Conservation (phyloP, 1,140 invertebrate species). For the Euglossa dilemma region DNA sequence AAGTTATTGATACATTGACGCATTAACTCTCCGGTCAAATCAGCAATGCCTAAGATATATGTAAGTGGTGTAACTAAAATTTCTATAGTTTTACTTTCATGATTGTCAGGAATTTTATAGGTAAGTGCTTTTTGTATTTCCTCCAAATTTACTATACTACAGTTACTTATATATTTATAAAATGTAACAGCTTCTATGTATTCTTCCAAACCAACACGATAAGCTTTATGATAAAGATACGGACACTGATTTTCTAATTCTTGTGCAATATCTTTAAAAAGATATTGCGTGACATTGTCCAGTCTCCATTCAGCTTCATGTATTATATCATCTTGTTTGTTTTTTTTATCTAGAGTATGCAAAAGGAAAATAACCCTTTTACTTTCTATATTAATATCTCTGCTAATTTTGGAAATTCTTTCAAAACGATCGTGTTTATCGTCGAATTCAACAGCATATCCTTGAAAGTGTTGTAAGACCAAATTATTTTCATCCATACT, state of each 20-base stretch:
- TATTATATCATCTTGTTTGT: conserved; percentile 84
- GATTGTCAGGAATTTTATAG: conserved; percentile 67
- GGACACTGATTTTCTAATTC: conserved; percentile 89
- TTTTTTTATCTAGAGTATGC: conserved; percentile 88
- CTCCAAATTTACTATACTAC: conserved; percentile 78
- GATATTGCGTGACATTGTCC: conserved; percentile 83
- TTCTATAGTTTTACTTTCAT: conserved; percentile 56
- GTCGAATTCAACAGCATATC: conserved; percentile 88
- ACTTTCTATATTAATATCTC: conserved; percentile 96
- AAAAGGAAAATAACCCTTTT: conserved; percentile 95
- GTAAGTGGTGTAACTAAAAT: conserved; percentile 85
- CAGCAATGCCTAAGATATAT: conserved; percentile 92
- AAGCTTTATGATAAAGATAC: conserved; percentile 89
- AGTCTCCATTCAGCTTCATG: conserved; percentile 87
- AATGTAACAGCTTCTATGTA: conserved; percentile 93
- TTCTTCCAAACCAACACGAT: conserved; percentile 92
- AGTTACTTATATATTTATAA: conserved; percentile 85
- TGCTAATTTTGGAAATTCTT: conserved; percentile 90
- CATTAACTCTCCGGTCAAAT: conserved; percentile 96
- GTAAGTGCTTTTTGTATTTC: conserved; percentile 81
- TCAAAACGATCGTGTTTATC: conserved; percentile 93
- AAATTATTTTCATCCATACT: conserved; percentile 83
- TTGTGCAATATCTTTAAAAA: conserved; percentile 87
- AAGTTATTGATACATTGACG: conserved; percentile 93
- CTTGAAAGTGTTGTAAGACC: conserved; percentile 87